Evolutionary conservation across 2,113 vertebrate species (phyloP), one percentile per base, ranked within the genome.

Genomic region (Cochlearius cochlearius): DNA sequence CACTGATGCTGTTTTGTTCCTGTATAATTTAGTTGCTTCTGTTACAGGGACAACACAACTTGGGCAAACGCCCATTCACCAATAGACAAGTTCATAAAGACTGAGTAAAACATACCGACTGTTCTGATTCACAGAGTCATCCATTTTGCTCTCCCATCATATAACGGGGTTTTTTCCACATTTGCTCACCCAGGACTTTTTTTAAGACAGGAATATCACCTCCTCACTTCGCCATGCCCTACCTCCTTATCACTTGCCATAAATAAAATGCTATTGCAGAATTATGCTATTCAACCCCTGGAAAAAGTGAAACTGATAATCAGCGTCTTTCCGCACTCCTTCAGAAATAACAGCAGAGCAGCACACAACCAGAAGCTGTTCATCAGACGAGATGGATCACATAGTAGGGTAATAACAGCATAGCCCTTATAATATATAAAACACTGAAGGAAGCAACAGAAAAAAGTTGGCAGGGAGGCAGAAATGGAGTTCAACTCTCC

Each of bases 361-460:
- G 25, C 1, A 11, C 21, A 43, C 50, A 76, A 52, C 17, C 41
- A 80, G 4, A 22, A 82, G 19, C 45, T 56, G 10, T 19, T 59
- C 23, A 39, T 27, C 86, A 85, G 34, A 22, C 10, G 22, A 56
- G 53, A 73, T 3, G 3, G 53, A 60, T n/a, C n/a, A 66, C 38
- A 41, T 18, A 68, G 17, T 1, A 11, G 19, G 34, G 25, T 49
- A 68, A 5, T 3, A 89, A 45, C 19, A 86, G 50, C 30, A 69
- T 0, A 64, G 36, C 21, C 32, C 16, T 75, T 39, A 2, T 4
- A 52, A 56, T 1, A 21, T 0, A 43, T 2, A 69, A 38, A 91
- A 53, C 23, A 47, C 10, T 15, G 25, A 67, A 47, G 32, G 17
- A 62, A 7, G 22, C 45, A 95, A 64, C 38, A 75, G 39, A 30